Evolutionary conservation across 1,140 invertebrate genomes (phyloP).

Genomic region (Amyelois transitella): DNA sequence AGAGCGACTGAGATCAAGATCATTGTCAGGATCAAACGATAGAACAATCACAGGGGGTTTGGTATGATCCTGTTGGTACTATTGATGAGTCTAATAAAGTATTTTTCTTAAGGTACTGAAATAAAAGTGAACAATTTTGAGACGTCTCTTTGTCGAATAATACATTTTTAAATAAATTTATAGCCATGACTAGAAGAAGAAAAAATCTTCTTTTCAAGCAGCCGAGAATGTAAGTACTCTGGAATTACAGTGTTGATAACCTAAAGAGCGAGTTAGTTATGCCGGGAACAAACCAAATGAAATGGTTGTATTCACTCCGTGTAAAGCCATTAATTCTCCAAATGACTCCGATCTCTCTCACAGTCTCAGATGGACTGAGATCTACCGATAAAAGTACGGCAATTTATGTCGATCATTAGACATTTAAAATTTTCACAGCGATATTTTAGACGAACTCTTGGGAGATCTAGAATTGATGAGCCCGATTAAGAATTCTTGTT

Average conservation of each 20-base stretch:
- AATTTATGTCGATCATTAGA: conserved; percentile 20
- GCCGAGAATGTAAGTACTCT: too few relatives aligned
- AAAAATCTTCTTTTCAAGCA: too few relatives aligned
- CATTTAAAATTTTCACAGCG: conserved; percentile 4
- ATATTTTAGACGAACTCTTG: background rate
- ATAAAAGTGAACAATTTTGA: too few relatives aligned
- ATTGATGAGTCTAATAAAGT: conserved; percentile 13
- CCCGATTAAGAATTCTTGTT: background rate
- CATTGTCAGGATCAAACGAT: conserved; percentile 9
- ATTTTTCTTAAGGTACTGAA: too few relatives aligned
- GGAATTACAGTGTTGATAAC: too few relatives aligned
- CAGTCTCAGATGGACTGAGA: conserved; percentile 30
- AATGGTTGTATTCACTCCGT: conserved; percentile 11
- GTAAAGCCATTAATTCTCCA: conserved; percentile 34
- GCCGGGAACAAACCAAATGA: background rate
- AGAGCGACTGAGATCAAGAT: conserved; percentile 5
- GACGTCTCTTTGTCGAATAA: too few relatives aligned
- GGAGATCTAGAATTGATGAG: background rate
- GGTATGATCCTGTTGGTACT: background rate
- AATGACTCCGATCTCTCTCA: conserved; percentile 36
- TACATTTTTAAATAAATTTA: too few relatives aligned
- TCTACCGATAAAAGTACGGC: conserved; percentile 34
- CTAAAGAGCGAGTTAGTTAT: too few relatives aligned
- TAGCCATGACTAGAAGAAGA: too few relatives aligned
- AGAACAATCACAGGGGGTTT: background rate